These are phyloP conservation scores for Prostheceraeus crozeri DNA, from an alignment of 2,888 invertebrate genomes.

Conservation along the genomic window DNA sequence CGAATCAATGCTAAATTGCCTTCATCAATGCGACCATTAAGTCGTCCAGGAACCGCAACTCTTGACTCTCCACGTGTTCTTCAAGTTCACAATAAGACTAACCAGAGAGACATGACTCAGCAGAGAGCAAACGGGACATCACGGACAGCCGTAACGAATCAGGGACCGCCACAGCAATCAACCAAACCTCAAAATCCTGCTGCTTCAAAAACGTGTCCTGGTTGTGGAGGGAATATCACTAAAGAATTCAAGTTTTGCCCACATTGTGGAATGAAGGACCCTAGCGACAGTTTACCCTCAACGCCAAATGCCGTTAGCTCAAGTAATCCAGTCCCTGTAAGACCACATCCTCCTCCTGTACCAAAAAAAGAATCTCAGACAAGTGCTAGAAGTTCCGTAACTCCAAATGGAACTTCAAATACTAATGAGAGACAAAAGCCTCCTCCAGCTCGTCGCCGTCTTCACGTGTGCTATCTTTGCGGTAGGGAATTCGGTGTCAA, in stretches of 20 bases:
- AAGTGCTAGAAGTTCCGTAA: background rate
- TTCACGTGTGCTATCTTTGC: constrained; percentile 63
- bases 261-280: constrained; percentile 12
- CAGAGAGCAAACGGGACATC: too few relatives aligned
- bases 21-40: constrained; percentile 5
- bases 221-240: too few relatives aligned
- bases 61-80: constrained; percentile 45
- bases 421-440: background rate
- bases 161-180: too few relatives aligned
- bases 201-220: too few relatives aligned
- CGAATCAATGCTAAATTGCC: background rate
- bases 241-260: constrained; percentile 31
- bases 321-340: too few relatives aligned
- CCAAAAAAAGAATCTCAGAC: too few relatives aligned
- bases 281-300: too few relatives aligned
- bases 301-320: too few relatives aligned
- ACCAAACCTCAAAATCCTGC: too few relatives aligned
- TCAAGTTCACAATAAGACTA: background rate
- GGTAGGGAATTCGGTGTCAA: constrained; percentile 64
- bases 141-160: too few relatives aligned
- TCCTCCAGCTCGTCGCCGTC: constrained; percentile 39
- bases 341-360: too few relatives aligned
- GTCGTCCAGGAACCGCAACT: constrained; percentile 47
- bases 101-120: too few relatives aligned
- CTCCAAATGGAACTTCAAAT: background rate